Evolutionary conservation across 2,888 invertebrate species (phyloP), one percentile per base, ranked within the genome.

Genomic region (Stictocephala bisonia): DNA sequence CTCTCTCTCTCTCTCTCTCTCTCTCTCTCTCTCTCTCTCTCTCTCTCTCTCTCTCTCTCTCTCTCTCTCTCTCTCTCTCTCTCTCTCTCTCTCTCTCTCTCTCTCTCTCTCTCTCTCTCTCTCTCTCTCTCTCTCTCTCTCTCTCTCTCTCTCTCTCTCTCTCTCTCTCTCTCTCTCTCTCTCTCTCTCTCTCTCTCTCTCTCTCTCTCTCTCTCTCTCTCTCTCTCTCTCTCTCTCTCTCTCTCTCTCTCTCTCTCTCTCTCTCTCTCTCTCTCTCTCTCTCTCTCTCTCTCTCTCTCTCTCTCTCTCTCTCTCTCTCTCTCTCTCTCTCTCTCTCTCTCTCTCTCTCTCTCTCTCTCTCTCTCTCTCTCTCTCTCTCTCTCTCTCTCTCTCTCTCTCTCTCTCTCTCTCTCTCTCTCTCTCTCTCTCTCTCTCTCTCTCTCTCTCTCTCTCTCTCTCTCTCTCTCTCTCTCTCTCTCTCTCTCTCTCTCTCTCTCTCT

Each of bases 381-480:
- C 31, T 1, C 53, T 41, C 64, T 29, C 29, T 60, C 73, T 64
- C 64, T 60, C 64, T 50, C 48, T 44, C 64, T 41, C 64, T 64
- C 64, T 40, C 60, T 40, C 44, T 41, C 64, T 44, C 64, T 29
- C 58, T 35, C 31, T 64, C 35, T 71, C 71, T 58, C 60, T 40
- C 66, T 44, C 44, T 29, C 24, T 2, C 66, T 20, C 48, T 48
- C 48, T 48, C 31, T 40, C 71, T 66, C 40, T 22, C 48, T 22
- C 71, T 71, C 58, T 22, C 48, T 41, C 73, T 40, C 44, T 31
- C 56, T 48, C 48, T 69, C 41, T 15, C 31, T 48, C 6, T 35
- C n/a, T 27, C 31, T 27, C 20, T 27, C 3, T 51, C 29, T 35
- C 64, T 60, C 27, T 24, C 24, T 26, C 26, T 27, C 24, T 35